Conservation (phyloP, 2,113 vertebrate species). For the Myanophis thanlyinensis region DNA sequence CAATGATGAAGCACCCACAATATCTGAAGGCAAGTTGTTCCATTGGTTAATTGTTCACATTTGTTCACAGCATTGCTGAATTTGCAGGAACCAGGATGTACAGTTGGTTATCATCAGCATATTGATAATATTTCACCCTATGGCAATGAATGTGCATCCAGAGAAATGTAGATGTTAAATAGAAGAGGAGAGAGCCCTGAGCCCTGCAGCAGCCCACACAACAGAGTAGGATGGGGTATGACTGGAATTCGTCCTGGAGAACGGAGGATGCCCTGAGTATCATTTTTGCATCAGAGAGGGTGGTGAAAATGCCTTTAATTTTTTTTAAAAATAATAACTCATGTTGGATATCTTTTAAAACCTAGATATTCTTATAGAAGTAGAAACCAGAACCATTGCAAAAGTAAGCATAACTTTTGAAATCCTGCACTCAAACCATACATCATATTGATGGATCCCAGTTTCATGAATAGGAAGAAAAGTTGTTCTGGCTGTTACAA, state of each 20-base stretch:
- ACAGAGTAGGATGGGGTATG: background rate
- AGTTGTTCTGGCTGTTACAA: background rate
- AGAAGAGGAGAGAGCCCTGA: background rate
- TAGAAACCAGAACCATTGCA: background rate
- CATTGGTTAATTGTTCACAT: background rate
- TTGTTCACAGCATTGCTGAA: background rate
- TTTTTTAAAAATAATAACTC: background rate
- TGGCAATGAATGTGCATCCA: background rate
- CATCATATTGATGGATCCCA: background rate
- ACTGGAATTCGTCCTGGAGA: background rate
- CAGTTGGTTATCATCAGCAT: background rate
- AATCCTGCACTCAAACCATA: background rate
- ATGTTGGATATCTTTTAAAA: background rate
- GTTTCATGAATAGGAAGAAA: background rate
- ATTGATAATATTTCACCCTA: background rate
- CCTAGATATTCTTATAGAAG: background rate
- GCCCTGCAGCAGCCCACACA: background rate
- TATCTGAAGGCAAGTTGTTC: background rate
- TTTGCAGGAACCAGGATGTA: background rate
- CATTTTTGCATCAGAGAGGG: background rate
- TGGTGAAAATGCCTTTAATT: background rate
- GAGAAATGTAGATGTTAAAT: background rate
- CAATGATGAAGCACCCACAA: background rate
- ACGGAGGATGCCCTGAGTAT: background rate
- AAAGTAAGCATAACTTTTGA: background rate